Conservation (phyloP, 2,888 invertebrate genomes). For the Glaucopsyche alexis region DNA sequence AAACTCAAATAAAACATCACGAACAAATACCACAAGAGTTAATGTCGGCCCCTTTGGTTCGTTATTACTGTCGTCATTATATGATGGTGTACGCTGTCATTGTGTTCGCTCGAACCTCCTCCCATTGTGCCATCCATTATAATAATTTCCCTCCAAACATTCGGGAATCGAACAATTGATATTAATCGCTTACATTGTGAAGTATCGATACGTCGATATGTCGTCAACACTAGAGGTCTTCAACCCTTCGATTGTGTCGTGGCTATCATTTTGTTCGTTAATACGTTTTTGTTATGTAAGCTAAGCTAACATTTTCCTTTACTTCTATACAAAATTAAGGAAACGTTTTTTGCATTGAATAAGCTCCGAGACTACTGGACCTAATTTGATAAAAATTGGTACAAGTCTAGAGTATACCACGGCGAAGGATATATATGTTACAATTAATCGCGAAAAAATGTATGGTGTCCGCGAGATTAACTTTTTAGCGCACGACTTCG, state of each 20-base stretch:
- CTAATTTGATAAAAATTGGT: too few relatives aligned
- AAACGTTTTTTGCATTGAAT: too few relatives aligned
- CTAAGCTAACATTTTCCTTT: background rate
- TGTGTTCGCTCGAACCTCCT: slow-evolving; percentile 55
- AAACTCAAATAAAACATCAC: slow-evolving; percentile 12
- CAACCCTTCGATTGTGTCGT: background rate
- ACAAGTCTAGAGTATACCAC: too few relatives aligned
- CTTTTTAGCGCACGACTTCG: too few relatives aligned
- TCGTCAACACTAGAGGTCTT: background rate
- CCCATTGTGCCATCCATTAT: slow-evolving; percentile 73
- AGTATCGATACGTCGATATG: slow-evolving; percentile 3
- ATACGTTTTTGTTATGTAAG: background rate
- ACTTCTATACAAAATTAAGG: too few relatives aligned
- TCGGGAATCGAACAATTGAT: slow-evolving; percentile 72
- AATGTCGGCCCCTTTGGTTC: slow-evolving; percentile 12
- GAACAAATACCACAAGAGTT: slow-evolving; percentile 4
- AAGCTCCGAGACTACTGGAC: too few relatives aligned
- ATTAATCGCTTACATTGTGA: slow-evolving; percentile 54
- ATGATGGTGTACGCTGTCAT: slow-evolving; percentile 31
- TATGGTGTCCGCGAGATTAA: too few relatives aligned
- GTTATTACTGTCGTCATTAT: slow-evolving; percentile 14
- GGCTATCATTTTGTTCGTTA: background rate
- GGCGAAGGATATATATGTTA: too few relatives aligned
- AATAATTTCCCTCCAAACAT: slow-evolving; percentile 74
- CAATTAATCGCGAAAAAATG: too few relatives aligned